Evolutionary conservation across 2,113 vertebrate genomes (phyloP).

Genomic region (Pterocles gutturalis): DNA sequence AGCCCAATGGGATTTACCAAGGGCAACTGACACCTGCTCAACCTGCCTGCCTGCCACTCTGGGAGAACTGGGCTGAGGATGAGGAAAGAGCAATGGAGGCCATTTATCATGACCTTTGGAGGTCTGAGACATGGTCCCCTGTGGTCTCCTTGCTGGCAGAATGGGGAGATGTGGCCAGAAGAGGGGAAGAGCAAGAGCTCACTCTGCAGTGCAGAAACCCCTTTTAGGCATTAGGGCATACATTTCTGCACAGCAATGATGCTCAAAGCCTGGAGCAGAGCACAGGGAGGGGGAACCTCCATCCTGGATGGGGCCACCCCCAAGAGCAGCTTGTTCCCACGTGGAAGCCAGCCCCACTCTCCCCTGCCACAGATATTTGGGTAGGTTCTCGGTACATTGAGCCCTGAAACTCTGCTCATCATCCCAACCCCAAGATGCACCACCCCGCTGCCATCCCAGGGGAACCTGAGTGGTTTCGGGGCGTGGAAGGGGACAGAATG

Average conservation of each 20-base stretch:
- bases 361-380: background rate
- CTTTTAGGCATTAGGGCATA: background rate
- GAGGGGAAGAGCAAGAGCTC: background rate
- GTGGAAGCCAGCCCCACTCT: accelerated
- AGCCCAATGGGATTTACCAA: background rate
- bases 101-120: background rate
- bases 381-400: background rate
- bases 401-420: no score
- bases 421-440: accelerated
- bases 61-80: accelerated
- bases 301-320: background rate
- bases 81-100: accelerated
- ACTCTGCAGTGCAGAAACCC: background rate
- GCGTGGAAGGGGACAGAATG: background rate
- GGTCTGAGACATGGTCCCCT: background rate
- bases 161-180: background rate
- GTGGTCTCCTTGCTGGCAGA: background rate
- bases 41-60: background rate
- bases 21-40: accelerated
- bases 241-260: accelerated
- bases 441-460: accelerated
- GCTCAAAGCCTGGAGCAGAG: background rate
- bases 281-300: background rate
- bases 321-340: background rate
- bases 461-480: background rate